Evolutionary conservation across 2,797 vertebrate species (phyloP).

Genomic region (Sebastes variabilis): DNA sequence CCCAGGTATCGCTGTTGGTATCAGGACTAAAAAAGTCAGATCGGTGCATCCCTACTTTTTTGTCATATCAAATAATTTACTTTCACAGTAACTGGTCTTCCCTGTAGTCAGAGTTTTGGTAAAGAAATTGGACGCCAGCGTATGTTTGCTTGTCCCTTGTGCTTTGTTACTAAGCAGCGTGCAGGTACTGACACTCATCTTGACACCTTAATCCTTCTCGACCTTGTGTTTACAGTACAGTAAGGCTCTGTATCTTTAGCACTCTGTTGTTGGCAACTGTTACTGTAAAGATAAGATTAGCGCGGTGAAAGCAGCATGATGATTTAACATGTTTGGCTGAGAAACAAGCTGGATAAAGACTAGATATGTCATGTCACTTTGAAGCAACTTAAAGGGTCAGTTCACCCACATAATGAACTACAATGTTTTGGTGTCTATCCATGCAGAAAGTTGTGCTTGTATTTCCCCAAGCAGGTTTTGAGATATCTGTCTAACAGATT

Average conservation of each 20-base stretch:
- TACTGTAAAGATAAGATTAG: conserved; percentile 15
- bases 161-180: conserved; percentile 48
- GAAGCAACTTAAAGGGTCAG: neutral
- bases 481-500: neutral
- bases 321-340: conserved; percentile 1
- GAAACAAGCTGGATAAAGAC: neutral
- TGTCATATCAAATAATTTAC: neutral
- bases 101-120: neutral
- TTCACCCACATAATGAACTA: neutral
- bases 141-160: conserved; percentile 31
- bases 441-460: neutral
- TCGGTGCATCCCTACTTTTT: neutral
- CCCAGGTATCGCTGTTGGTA: neutral
- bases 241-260: conserved; percentile 27
- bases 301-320: neutral
- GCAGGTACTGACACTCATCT: conserved; percentile 41
- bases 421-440: neutral
- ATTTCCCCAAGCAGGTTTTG: neutral
- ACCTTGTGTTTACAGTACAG: conserved; percentile 41
- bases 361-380: neutral
- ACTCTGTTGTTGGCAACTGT: conserved; percentile 10
- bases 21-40: neutral
- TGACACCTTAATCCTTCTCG: conserved; percentile 40
- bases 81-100: neutral
- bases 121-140: neutral